A percentile compares a stretch with the other conserved stretches of the same genome.
Conservation (phyloP, 2,888 invertebrate genomes). For the Spialia ferax region DNA sequence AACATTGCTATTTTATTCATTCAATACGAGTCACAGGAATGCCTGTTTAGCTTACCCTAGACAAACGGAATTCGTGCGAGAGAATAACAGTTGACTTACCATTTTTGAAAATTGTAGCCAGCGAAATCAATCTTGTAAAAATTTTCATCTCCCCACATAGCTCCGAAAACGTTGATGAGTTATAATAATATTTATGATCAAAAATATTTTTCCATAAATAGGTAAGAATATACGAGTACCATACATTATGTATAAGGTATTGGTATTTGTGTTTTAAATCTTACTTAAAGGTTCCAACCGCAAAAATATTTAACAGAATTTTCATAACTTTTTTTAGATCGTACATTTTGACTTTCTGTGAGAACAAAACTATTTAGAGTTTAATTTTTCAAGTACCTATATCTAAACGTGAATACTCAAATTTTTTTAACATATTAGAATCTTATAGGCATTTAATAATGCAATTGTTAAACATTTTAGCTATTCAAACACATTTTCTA, state of each 20-base stretch:
- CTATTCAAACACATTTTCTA: conserved; percentile 31
- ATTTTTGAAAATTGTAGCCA: conserved; percentile 21
- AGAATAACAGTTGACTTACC: conserved; percentile 47
- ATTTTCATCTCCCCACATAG: conserved; percentile 10
- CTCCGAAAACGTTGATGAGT: conserved; percentile 2
- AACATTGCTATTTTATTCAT: background rate
- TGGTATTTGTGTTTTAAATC: background rate
- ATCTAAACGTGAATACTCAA: conserved; percentile 31
- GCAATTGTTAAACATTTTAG: conserved; percentile 33
- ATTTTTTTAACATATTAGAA: conserved; percentile 29
- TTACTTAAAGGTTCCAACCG: too few species aligned
- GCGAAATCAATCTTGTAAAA: conserved; percentile 13
- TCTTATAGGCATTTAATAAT: conserved; percentile 35
- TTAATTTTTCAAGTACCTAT: conserved; percentile 28
- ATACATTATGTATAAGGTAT: too few species aligned
- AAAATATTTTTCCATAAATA: too few species aligned
- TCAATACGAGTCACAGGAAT: background rate
- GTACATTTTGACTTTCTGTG: conserved; percentile 21
- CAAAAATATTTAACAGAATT: background rate
- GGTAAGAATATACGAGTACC: too few species aligned
- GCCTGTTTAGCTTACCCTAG: conserved; percentile 19
- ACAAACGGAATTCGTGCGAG: conserved; percentile 51
- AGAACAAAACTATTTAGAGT: conserved; percentile 11
- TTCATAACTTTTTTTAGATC: background rate
- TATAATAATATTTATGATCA: background rate